Evolutionary conservation across 2,113 vertebrate species (phyloP), one percentile per base, ranked within the genome.

Genomic region (Nerophis ophidion): DNA sequence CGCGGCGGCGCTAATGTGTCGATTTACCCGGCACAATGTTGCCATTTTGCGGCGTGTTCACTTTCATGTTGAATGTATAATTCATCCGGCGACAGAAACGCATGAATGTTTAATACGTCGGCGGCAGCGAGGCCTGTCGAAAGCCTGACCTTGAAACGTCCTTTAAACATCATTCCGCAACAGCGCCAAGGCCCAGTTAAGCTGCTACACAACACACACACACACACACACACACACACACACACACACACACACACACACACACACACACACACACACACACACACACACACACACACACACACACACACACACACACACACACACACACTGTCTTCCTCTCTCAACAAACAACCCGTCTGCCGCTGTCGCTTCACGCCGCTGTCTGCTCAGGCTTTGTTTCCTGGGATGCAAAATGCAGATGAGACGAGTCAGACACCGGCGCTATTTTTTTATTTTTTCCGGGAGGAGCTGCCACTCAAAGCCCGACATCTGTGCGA

Each of bases 341-440:
- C 52, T 47, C 36, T 55, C 53, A 48, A 48, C 52, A 67, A 59
- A 58, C 38, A 52, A n/a, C 49, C 65, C 48, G 80, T 61, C 71
- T 75, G 72, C 63, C 65, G 60, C 80, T 68, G 61, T 74, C 64
- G 66, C 80, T 75, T 68, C 72, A 68, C 45, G 48, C 72, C 68
- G 70, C 73, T 79, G 74, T 80, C 78, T 68, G 60, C 81, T 76
- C 69, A 26, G 65, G 40, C 57, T 71, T 69, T 84, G 82, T 75
- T 84, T 77, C 84, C 81, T 81, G 76, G 86, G 81, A 89, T 89
- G 86, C 84, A 89, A 87, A 90, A 88, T 88, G 86, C 85, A 89
- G 88, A 90, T 89, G 85, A 86, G 86, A 89, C 75, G 72, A 87
- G 85, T 84, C 78, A 80, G 76, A 68, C 76, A 79, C 80, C 82